Evolutionary conservation across 2,113 vertebrate species (phyloP).

Genomic region (Girardinichthys multiradiatus): DNA sequence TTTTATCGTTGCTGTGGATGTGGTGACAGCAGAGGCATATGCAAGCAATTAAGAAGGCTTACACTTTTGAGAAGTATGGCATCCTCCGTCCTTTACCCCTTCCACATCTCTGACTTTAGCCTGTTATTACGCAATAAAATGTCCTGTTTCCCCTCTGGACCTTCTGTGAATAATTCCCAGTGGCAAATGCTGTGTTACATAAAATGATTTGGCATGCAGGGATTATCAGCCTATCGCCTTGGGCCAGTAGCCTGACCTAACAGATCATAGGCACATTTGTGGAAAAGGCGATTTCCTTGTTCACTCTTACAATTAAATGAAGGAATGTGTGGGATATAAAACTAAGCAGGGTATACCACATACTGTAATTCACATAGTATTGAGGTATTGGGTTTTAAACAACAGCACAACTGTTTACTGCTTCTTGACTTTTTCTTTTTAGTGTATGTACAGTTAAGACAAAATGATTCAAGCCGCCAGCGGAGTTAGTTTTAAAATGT

Average conservation of each 20-base stretch:
- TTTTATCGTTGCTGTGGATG: background rate
- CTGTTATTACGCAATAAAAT: slow-evolving; percentile 53
- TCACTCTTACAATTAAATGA: slow-evolving; percentile 37
- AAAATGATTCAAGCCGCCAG: too few species aligned
- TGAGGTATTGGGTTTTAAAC: background rate
- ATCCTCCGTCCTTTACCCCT: background rate
- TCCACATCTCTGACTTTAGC: slow-evolving; percentile 18
- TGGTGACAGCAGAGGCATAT: background rate
- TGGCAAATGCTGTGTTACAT: slow-evolving; percentile 62
- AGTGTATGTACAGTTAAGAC: too few species aligned
- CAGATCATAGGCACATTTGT: slow-evolving; percentile 32
- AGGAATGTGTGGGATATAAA: slow-evolving; percentile 22
- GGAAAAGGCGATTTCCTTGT: slow-evolving; percentile 46
- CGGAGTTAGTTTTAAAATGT: too few species aligned
- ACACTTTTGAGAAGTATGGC: slow-evolving; percentile 14
- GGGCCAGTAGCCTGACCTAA: slow-evolving; percentile 37
- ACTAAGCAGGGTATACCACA: slow-evolving; percentile 15
- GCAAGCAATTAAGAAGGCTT: too few species aligned
- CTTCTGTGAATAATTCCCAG: slow-evolving; percentile 39
- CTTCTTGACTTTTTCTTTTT: too few species aligned
- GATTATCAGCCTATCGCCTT: slow-evolving; percentile 57
- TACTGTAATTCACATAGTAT: slow-evolving; percentile 9
- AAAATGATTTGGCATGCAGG: slow-evolving; percentile 60
- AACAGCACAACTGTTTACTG: too few species aligned
- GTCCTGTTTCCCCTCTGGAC: slow-evolving; percentile 31